Evolutionary conservation across 2,113 vertebrate genomes (phyloP).

Genomic region (Pseudorectes ferrugineus): DNA sequence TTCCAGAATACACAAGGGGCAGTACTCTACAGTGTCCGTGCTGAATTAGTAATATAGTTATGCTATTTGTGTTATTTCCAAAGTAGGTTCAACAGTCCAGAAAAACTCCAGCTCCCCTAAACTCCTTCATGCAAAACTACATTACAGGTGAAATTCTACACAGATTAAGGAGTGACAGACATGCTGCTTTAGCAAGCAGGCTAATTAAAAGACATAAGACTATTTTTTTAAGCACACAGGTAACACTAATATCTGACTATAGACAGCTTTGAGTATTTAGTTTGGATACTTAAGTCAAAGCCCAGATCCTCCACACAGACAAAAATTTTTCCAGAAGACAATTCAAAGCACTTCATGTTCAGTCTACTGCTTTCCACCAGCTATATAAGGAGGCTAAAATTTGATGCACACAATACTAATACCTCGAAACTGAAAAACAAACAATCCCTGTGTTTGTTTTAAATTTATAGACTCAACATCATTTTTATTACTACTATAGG

Average conservation of each 20-base stretch:
- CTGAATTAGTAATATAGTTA: neutral
- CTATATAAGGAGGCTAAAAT: neutral
- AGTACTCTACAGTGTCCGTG: neutral
- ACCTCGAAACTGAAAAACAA: neutral
- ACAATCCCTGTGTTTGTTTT: neutral
- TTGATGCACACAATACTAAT: neutral
- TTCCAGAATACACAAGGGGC: neutral
- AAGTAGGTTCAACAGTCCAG: neutral
- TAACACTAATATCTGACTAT: neutral
- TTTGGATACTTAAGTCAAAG: neutral
- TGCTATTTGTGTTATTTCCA: neutral
- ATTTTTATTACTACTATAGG: neutral
- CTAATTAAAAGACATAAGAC: neutral
- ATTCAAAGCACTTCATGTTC: neutral
- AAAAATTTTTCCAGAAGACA: neutral
- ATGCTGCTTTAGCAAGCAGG: neutral
- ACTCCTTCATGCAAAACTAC: neutral
- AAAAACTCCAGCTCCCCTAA: neutral
- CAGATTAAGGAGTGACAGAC: neutral
- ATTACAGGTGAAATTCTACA: neutral
- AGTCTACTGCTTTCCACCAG: neutral
- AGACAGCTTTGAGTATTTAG: neutral
- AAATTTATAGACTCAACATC: neutral
- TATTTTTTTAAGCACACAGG: neutral
- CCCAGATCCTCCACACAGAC: neutral